These are phyloP conservation scores for Pseudomyrmex pallidus DNA, from an alignment of 1,140 invertebrate genomes.

Conservation along the genomic window DNA sequence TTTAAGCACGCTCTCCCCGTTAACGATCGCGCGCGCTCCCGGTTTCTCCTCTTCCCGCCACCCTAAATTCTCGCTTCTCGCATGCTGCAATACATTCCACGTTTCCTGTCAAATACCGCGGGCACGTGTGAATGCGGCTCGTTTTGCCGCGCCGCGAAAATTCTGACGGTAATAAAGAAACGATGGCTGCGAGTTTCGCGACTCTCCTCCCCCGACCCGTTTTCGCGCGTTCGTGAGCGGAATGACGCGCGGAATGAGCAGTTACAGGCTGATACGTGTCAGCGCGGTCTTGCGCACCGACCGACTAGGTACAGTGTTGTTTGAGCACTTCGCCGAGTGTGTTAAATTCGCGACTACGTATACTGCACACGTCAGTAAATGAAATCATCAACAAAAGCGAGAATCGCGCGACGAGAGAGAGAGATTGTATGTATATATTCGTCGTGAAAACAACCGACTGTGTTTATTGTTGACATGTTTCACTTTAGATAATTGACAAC, in stretches of 20 bases:
- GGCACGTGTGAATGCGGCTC: slow-evolving; percentile 33
- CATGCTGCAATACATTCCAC: slow-evolving; percentile 50
- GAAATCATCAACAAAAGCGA: too few species aligned
- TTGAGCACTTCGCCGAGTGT: slow-evolving; percentile 9
- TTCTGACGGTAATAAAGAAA: slow-evolving; percentile 48
- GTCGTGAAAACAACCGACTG: neutral
- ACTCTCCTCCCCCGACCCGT: too few species aligned
- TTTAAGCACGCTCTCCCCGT: slow-evolving; percentile 78
- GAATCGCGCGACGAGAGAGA: too few species aligned
- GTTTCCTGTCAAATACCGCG: slow-evolving; percentile 54
- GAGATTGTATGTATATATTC: too few species aligned
- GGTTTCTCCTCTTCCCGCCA: slow-evolving; percentile 32
- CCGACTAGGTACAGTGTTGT: neutral
- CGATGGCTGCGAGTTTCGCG: slow-evolving; percentile 16
- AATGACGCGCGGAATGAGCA: slow-evolving; percentile 31
- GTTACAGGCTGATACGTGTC: slow-evolving; percentile 25
- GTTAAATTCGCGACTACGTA: neutral
- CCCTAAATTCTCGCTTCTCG: slow-evolving; percentile 41
- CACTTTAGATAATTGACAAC: too few species aligned
- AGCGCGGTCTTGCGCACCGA: neutral
- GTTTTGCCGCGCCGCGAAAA: slow-evolving; percentile 9
- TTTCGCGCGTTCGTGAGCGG: neutral
- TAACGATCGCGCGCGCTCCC: slow-evolving; percentile 69
- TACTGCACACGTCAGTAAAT: too few species aligned
- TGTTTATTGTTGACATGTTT: too few species aligned